Percentiles rank a stretch among this genome's conserved stretches.
Conservation (phyloP, 2,113 vertebrate species). For the Dicaeum eximium region DNA sequence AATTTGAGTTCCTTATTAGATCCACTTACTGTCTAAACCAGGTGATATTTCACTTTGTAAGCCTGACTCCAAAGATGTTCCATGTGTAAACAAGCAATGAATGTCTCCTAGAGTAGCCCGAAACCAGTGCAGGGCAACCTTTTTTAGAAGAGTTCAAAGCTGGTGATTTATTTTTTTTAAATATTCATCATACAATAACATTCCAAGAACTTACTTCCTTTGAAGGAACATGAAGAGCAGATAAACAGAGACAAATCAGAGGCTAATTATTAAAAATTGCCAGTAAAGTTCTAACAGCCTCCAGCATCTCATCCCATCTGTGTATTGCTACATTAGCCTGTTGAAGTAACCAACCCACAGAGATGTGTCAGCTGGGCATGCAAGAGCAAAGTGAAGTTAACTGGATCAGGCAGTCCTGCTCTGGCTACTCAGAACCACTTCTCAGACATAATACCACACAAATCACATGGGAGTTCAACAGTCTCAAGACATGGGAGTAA, state of each 20-base stretch:
- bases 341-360: not conserved
- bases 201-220: not conserved
- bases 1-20: conserved; percentile 29
- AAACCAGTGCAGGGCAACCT: not conserved
- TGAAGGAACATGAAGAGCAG: not conserved
- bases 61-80: not conserved
- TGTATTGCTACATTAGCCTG: not conserved
- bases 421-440: not conserved
- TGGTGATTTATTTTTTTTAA: not conserved
- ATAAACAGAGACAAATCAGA: not conserved
- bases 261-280: not conserved
- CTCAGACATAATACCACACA: not conserved
- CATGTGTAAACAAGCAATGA: not conserved
- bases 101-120: not conserved
- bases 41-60: not conserved
- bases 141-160: not conserved
- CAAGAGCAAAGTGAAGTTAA: not conserved
- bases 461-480: not conserved
- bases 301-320: accelerated
- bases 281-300: not conserved
- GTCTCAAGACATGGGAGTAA: not conserved
- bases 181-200: not conserved
- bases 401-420: not conserved
- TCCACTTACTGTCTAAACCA: not conserved
- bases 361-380: not conserved